These are phyloP conservation scores for Drosophila truncata DNA, from an alignment of 1,140 invertebrate genomes.

Conservation along the genomic window DNA sequence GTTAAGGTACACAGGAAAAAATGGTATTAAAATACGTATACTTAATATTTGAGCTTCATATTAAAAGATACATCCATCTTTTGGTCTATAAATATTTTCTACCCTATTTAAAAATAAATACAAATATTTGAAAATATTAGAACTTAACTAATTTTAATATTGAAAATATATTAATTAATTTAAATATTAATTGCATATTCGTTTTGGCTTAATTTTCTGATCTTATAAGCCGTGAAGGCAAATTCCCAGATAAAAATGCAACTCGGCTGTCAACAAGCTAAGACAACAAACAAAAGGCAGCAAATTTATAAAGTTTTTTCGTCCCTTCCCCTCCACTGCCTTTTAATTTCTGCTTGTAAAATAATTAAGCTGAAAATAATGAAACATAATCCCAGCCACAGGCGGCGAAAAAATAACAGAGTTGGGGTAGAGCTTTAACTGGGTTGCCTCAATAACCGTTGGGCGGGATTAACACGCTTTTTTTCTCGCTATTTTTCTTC, in stretches of 20 bases:
- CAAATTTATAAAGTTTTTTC: slow-evolving; percentile 25
- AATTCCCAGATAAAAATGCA: slow-evolving; percentile 57
- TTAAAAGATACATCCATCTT: background rate
- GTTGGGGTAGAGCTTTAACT: slow-evolving; percentile 58
- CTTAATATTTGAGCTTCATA: background rate
- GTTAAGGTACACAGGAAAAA: slow-evolving; percentile 53
- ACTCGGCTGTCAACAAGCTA: slow-evolving; percentile 51
- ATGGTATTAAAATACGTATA: background rate
- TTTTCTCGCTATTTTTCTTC: slow-evolving; percentile 13
- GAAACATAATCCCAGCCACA: slow-evolving; percentile 70
- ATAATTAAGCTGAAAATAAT: slow-evolving; percentile 82
- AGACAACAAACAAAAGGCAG: slow-evolving; percentile 35
- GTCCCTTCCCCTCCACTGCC: background rate
- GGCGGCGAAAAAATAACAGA: slow-evolving; percentile 29
- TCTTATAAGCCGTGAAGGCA: slow-evolving; percentile 16
- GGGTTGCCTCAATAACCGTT: slow-evolving; percentile 75
- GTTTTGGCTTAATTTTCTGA: slow-evolving; percentile 30
- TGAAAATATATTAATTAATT: background rate
- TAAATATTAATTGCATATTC: background rate
- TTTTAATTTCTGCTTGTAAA: slow-evolving; percentile 66
- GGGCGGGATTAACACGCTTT: slow-evolving; percentile 74
- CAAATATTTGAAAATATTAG: background rate
- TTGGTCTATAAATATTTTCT: background rate
- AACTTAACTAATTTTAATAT: background rate
- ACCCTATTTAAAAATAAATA: too few relatives aligned